Percentiles rank a stretch among this genome's conserved stretches.
Evolutionary conservation across 2,888 invertebrate genomes (phyloP).

Genomic region (Hipparchia semele): DNA sequence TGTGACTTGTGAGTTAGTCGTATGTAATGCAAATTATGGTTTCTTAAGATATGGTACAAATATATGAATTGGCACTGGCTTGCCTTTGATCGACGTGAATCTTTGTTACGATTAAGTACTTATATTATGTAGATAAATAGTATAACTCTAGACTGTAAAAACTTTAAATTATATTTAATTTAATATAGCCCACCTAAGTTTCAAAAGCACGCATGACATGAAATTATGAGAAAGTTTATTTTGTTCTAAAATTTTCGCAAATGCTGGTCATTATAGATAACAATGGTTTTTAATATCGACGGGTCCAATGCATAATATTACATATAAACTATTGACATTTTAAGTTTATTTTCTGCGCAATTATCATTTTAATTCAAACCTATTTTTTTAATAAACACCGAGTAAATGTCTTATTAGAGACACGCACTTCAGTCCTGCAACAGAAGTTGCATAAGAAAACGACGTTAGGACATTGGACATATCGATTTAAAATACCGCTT

Average conservation of each 20-base stretch:
- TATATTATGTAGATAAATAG: slow-evolving; percentile 35
- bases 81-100: slow-evolving; percentile 52
- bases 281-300: background rate
- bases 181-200: slow-evolving; percentile 42
- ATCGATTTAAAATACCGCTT: background rate
- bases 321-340: too few relatives aligned
- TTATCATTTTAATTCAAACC: too few relatives aligned
- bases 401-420: background rate
- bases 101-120: slow-evolving; percentile 45
- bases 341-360: too few relatives aligned
- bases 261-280: too few relatives aligned
- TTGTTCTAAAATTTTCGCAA: too few relatives aligned
- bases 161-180: slow-evolving; percentile 20
- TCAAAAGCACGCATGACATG: slow-evolving; percentile 23
- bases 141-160: slow-evolving; percentile 30
- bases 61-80: slow-evolving; percentile 58
- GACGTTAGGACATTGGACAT: background rate
- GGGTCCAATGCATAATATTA: background rate
- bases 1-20: slow-evolving; percentile 65
- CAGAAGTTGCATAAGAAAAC: background rate
- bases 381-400: background rate
- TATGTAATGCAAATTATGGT: slow-evolving; percentile 57
- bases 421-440: background rate
- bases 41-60: slow-evolving; percentile 47
- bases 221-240: slow-evolving; percentile 15